A percentile compares a stretch with the other conserved stretches of the same genome.
These are phyloP conservation scores for Eudasyphora cyanicolor DNA, from an alignment of 2,888 invertebrate species.

Conservation along the genomic window DNA sequence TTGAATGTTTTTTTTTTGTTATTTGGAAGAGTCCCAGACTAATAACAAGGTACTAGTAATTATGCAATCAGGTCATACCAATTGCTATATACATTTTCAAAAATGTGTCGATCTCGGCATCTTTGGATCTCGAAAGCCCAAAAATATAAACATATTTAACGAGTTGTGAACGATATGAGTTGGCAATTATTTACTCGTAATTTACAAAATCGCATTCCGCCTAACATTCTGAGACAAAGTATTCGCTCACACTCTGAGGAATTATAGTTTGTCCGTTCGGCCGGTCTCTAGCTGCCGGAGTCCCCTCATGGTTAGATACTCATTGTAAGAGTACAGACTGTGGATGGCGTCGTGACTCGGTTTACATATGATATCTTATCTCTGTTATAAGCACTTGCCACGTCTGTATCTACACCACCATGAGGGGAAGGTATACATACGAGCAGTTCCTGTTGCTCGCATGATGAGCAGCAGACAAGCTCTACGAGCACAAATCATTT, in stretches of 20 bases:
- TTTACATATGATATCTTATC: slow-evolving; percentile 12
- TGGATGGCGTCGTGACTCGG: not conserved
- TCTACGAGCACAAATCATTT: not conserved
- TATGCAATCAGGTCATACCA: not conserved
- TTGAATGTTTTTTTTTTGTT: too few relatives aligned
- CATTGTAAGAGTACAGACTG: not conserved
- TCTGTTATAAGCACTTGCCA: not conserved
- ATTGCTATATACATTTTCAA: not conserved
- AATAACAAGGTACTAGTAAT: too few relatives aligned
- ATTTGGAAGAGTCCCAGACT: too few relatives aligned
- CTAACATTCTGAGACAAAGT: not conserved
- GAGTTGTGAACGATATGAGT: not conserved
- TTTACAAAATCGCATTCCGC: not conserved
- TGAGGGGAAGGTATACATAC: not conserved
- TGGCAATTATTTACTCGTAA: not conserved
- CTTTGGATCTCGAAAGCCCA: not conserved
- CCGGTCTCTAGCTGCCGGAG: not conserved
- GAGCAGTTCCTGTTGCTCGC: not conserved
- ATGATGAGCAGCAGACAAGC: not conserved
- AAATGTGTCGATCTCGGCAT: not conserved
- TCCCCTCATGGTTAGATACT: not conserved
- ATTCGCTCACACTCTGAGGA: too few relatives aligned
- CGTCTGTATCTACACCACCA: not conserved
- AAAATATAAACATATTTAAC: not conserved
- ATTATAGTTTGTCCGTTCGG: too few relatives aligned